phyloP scores from a whole-genome alignment of 2,113 vertebrate genomes.

The Clarias gariepinus region DNA sequence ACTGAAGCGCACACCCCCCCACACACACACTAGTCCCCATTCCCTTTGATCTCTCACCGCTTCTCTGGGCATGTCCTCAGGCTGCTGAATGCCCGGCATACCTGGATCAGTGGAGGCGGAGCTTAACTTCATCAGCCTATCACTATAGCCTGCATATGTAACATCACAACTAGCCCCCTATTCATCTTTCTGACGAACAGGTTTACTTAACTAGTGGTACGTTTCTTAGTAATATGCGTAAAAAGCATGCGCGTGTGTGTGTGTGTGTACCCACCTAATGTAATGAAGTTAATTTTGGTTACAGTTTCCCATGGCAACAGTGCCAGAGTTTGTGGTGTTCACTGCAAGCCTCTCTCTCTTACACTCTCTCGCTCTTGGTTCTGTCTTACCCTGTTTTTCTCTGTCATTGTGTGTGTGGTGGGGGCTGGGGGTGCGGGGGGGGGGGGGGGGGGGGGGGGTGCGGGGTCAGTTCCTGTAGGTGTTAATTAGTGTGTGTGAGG shows the following conservation, averaged over 20 bases:
- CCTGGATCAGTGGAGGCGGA: background rate
- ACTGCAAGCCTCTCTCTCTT: background rate
- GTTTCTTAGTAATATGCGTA: background rate
- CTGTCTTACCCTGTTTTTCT: background rate
- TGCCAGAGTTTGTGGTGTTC: background rate
- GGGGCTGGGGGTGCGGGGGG: too few relatives aligned
- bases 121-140: background rate
- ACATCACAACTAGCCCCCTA: background rate
- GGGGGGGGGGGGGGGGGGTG: too few relatives aligned
- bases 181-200: background rate
- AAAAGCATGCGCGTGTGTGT: background rate
- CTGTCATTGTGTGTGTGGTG: background rate
- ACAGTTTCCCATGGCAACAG: conserved; percentile 22
- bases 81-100: background rate
- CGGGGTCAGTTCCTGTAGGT: too few relatives aligned
- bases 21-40: background rate
- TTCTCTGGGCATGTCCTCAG: background rate
- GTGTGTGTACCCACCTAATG: background rate
- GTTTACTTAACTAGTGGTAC: background rate
- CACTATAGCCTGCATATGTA: background rate
- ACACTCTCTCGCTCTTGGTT: too few relatives aligned
- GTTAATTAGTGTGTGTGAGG: too few relatives aligned
- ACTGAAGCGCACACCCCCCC: background rate
- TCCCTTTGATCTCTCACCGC: background rate
- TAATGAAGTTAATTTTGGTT: conserved; percentile 25